A percentile compares a stretch with the other conserved stretches of the same genome.
Conservation (phyloP, 2,797 vertebrate genomes). For the Clarias platycephalus region DNA sequence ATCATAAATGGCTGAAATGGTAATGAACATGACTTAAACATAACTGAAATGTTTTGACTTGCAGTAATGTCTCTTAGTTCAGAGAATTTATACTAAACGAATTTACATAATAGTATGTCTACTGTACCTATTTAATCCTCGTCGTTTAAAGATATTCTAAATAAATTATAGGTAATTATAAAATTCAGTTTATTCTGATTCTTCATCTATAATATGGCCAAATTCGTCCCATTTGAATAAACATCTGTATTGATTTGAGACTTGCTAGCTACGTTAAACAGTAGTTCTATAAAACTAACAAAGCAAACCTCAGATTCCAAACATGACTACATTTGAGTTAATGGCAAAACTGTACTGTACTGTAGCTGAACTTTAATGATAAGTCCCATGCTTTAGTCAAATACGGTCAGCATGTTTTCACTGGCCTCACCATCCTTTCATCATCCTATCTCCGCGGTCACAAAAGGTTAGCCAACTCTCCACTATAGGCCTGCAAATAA, state of each 20-base stretch:
- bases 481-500: slow-evolving; percentile 70
- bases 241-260: background rate
- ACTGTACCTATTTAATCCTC: background rate
- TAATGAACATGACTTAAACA: background rate
- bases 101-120: background rate
- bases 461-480: slow-evolving; percentile 67
- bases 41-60: background rate
- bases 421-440: slow-evolving; percentile 58
- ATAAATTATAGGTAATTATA: background rate
- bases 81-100: background rate
- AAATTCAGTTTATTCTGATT: background rate
- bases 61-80: background rate
- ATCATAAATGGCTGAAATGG: background rate
- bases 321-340: background rate
- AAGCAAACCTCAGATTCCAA: background rate
- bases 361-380: slow-evolving; percentile 19
- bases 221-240: background rate
- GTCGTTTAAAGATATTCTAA: background rate
- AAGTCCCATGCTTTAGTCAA: background rate
- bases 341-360: background rate
- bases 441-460: slow-evolving; percentile 69
- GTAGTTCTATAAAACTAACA: background rate
- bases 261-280: background rate
- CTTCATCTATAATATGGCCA: background rate
- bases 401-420: background rate